Evolutionary conservation across 1,140 invertebrate genomes (phyloP).

Genomic region (Drosophila ambigua): DNA sequence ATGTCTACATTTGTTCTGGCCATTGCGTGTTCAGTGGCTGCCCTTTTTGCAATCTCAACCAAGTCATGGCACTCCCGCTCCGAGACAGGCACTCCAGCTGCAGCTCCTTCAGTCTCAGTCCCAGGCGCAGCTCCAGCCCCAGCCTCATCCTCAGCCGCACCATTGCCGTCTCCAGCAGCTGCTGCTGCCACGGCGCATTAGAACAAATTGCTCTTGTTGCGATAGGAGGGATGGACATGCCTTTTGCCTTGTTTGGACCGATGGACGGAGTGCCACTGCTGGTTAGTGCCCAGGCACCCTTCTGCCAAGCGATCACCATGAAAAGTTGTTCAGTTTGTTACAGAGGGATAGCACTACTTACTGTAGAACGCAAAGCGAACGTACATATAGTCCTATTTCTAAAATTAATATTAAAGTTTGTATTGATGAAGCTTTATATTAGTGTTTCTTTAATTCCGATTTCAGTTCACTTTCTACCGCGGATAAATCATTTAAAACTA

Average conservation of each 20-base stretch:
- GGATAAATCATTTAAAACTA: too few relatives aligned
- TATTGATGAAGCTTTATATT: neutral
- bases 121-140: neutral
- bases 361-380: too few relatives aligned
- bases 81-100: conserved; percentile 42
- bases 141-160: conserved; percentile 14
- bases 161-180: conserved; percentile 40
- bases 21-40: conserved; percentile 78
- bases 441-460: neutral
- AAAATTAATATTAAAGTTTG: neutral
- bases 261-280: conserved; percentile 75
- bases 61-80: conserved; percentile 26
- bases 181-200: conserved; percentile 74
- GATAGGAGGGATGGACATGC: conserved; percentile 78
- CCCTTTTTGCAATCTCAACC: conserved; percentile 52
- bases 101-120: conserved; percentile 25
- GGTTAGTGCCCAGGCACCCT: conserved; percentile 30
- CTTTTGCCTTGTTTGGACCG: conserved; percentile 77
- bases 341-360: neutral
- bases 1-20: conserved; percentile 80
- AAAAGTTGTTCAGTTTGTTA: conserved; percentile 3
- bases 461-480: too few relatives aligned
- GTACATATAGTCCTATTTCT: neutral
- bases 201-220: conserved; percentile 82
- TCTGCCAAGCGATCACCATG: conserved; percentile 3